These are phyloP conservation scores for Brachycybe producta DNA, from an alignment of 2,888 invertebrate genomes.

Conservation along the genomic window DNA sequence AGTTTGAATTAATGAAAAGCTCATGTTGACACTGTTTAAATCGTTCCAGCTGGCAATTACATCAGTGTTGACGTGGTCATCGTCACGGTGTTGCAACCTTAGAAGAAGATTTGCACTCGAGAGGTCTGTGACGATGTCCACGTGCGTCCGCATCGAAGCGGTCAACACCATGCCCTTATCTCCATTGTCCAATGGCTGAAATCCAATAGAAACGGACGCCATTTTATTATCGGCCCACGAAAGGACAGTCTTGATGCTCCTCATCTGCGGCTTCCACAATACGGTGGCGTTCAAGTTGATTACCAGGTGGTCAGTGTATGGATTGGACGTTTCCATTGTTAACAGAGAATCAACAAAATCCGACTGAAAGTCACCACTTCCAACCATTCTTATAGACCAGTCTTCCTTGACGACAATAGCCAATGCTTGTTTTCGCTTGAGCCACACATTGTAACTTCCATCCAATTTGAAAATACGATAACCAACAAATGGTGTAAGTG, in stretches of 20 bases:
- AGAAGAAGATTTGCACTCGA: too few relatives aligned
- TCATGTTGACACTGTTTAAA: neutral
- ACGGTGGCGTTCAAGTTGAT: slow-evolving; percentile 4
- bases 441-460: slow-evolving; percentile 12
- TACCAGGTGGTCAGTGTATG: neutral
- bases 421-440: neutral
- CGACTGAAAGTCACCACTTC: slow-evolving; percentile 3
- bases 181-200: neutral
- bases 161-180: too few relatives aligned
- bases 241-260: neutral
- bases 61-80: neutral
- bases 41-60: neutral
- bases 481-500: slow-evolving; percentile 2
- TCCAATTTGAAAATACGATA: slow-evolving; percentile 4
- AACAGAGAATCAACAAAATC: slow-evolving; percentile 3
- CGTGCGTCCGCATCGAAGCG: too few relatives aligned
- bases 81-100: too few relatives aligned
- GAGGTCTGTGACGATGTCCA: too few relatives aligned
- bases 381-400: slow-evolving; percentile 8
- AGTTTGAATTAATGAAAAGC: neutral
- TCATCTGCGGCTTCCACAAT: neutral
- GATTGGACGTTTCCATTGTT: neutral
- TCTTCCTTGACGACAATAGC: slow-evolving; percentile 9
- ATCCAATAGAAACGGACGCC: neutral
- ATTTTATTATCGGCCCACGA: slow-evolving; percentile 5